Conservation (phyloP, 2,113 vertebrate genomes). For the Chrysemys picta region DNA sequence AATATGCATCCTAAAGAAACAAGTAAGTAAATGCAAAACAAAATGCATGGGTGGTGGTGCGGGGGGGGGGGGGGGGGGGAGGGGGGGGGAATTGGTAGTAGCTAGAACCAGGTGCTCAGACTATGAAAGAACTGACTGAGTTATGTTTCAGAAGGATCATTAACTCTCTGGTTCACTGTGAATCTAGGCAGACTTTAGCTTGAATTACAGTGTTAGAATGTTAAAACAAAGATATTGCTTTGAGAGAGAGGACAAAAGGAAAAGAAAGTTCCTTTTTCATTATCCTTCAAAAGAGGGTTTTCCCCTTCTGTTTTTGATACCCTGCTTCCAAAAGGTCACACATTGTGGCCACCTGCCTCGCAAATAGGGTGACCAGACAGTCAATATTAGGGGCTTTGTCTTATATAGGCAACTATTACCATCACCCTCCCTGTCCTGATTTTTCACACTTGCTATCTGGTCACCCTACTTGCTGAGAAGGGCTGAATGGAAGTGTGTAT, state of each 20-base stretch:
- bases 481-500: neutral
- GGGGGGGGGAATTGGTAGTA: fast-evolving
- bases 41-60: neutral
- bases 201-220: neutral
- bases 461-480: neutral
- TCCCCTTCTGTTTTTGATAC: neutral
- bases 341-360: fast-evolving
- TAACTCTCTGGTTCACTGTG: fast-evolving
- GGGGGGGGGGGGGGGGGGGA: fast-evolving
- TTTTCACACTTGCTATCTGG: no score
- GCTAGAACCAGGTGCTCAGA: fast-evolving
- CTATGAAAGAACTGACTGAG: fast-evolving
- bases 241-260: neutral
- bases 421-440: no score
- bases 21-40: neutral
- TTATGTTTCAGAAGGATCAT: neutral
- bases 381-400: no score
- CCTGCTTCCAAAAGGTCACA: neutral
- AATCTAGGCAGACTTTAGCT: neutral
- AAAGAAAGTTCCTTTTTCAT: neutral
- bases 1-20: neutral
- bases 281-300: neutral
- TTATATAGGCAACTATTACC: no score
- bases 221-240: neutral
- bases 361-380: no score